Base-by-base conservation (phyloP, 2,113 vertebrate genomes). In the Nerophis lumbriciformis region DNA sequence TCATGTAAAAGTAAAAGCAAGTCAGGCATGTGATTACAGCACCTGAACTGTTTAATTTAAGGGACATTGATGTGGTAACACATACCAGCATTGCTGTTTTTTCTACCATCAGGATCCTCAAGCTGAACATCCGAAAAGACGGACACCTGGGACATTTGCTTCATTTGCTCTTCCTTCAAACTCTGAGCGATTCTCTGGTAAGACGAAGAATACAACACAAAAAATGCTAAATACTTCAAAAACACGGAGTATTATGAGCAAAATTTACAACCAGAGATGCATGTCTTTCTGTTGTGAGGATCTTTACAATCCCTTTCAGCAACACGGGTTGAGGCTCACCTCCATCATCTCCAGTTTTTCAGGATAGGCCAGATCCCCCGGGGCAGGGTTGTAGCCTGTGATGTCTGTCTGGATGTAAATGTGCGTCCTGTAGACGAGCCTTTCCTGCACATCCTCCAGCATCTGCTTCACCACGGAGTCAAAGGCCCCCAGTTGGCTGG, bases 341-440 rank as follows among this genome's bases (percentile, higher is more conserved):
- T 99, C 95, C 96, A 99, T 99, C 97, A 99, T 99, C 74, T 94
- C 92, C 78, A 99, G 76, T 80, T 99, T 99, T 54, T 98, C 97
- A 0, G 97, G 97, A 73, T 99, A 99, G 0, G 97, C 97, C 45
- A 99, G 91, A 56, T 99, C 97, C 0, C 97, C 97, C 0, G 94
- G 94, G 1, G 96, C 97, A 6, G 96, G 96, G 63, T 94, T 98
- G 76, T 99, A 99, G 68, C 97, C 96, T 0, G 68, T 87, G 78
- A 99, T 99, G 80, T 99, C 97, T 0, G 93, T 95, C 87, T 98
- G 94, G 72, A 99, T 99, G 84, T 99, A 99, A 82, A 99, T 98
- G 62, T 96, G 94, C 0, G 96, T 99, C 76, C 97, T 90, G 60
- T 99, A 99, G 53, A 99, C 95, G 5, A 99, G 91, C 10, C 97